These are phyloP conservation scores for Aramus guarauna DNA, from an alignment of 2,113 vertebrate genomes.

Conservation along the genomic window DNA sequence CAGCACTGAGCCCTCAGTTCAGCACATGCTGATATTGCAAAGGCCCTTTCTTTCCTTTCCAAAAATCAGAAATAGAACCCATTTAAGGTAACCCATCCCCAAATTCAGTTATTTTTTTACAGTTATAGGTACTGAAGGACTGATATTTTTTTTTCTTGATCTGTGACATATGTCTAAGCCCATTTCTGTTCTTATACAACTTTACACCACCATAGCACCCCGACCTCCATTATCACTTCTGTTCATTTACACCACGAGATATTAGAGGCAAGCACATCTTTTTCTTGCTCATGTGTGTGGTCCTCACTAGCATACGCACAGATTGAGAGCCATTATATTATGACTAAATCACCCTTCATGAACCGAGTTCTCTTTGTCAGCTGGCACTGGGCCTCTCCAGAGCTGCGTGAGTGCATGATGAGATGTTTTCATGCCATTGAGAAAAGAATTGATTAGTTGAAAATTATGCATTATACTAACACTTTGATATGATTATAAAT, in stretches of 20 bases:
- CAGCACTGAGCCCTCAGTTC: slow-evolving; percentile 29
- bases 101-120: not conserved
- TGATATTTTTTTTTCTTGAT: not conserved
- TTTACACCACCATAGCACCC: not conserved
- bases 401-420: not conserved
- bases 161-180: not conserved
- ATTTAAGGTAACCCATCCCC: not conserved
- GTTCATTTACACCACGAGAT: not conserved
- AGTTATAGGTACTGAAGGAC: not conserved
- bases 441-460: not conserved
- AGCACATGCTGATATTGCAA: not conserved
- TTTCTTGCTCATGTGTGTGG: not conserved
- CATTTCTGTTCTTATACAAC: not conserved
- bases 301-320: not conserved
- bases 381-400: not conserved
- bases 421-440: not conserved
- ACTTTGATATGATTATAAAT: not conserved
- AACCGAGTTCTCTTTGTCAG: not conserved
- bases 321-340: not conserved
- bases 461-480: not conserved
- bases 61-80: not conserved
- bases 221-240: not conserved
- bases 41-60: slow-evolving; percentile 8
- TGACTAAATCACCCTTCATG: not conserved
- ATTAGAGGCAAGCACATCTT: not conserved